A percentile compares a stretch with the other conserved stretches of the same genome.
phyloP scores from a whole-genome alignment of 2,113 vertebrate genomes.

The Centropus unirufus region DNA sequence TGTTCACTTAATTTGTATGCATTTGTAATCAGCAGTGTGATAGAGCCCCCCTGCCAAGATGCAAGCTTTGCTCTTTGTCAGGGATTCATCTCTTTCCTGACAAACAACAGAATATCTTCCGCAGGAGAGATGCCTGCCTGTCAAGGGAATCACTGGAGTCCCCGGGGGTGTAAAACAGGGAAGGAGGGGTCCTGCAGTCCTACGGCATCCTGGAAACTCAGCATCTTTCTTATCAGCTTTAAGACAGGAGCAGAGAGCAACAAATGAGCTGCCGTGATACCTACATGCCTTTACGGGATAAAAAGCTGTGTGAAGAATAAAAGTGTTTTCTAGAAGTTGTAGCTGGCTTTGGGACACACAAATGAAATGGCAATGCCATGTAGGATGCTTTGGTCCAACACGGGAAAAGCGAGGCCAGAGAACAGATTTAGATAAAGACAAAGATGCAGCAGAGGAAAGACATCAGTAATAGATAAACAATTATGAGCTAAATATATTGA shows the following conservation, averaged over 20 bases:
- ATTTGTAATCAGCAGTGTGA: constrained; percentile 48
- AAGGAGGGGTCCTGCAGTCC: not conserved
- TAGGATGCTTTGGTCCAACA: not conserved
- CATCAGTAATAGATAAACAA: not conserved
- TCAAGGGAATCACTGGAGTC: accelerated
- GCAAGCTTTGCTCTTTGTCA: constrained; percentile 24
- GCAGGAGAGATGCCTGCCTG: not conserved
- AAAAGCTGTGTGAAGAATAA: not conserved
- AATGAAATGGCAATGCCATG: not conserved
- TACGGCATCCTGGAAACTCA: accelerated
- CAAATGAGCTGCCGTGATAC: not conserved
- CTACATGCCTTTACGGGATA: not conserved
- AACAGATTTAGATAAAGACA: not conserved
- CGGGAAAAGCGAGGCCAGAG: not conserved
- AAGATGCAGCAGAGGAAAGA: not conserved
- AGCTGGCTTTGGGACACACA: not conserved
- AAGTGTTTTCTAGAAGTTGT: not conserved
- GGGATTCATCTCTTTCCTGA: not conserved
- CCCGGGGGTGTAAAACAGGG: accelerated
- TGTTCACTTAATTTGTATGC: constrained; percentile 43
- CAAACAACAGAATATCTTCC: not conserved
- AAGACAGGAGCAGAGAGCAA: not conserved
- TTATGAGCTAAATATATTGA: not conserved
- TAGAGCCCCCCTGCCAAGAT: not conserved
- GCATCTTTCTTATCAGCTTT: accelerated